phyloP scores from a whole-genome alignment of 2,888 invertebrate species.

The Protophormia terraenovae region DNA sequence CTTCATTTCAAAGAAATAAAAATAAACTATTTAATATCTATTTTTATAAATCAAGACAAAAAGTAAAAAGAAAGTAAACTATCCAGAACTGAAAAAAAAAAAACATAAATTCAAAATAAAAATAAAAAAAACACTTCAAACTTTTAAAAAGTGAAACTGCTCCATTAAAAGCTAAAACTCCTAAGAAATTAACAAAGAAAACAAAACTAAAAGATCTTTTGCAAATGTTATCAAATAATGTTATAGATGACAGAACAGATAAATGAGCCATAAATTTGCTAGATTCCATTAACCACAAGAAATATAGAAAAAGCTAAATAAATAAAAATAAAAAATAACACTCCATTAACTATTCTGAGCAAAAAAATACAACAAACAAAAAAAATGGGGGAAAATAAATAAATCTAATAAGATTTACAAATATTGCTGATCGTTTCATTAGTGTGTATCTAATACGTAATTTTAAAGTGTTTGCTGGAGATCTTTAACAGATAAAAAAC shows the following conservation, averaged over 20 bases:
- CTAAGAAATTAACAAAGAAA: not conserved
- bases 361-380: not conserved
- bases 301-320: not conserved
- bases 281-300: not conserved
- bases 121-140: not conserved
- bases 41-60: not conserved
- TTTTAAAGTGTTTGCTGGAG: slow-evolving; percentile 8
- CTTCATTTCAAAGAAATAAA: not conserved
- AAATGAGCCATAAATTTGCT: slow-evolving; percentile 19
- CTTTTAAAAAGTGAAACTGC: slow-evolving; percentile 41
- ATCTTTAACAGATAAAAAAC: not conserved
- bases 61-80: slow-evolving; percentile 44
- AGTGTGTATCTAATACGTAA: slow-evolving; percentile 18
- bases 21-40: not conserved
- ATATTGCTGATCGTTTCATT: slow-evolving; percentile 18
- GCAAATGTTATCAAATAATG: slow-evolving; percentile 11
- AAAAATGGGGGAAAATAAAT: slow-evolving; percentile 8
- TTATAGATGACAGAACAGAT: not conserved
- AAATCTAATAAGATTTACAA: slow-evolving; percentile 31
- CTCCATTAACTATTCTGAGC: slow-evolving; percentile 23
- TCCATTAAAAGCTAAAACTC: not conserved
- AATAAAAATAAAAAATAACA: not conserved
- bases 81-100: slow-evolving; percentile 2
- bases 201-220: not conserved
- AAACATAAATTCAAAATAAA: no score